Conservation (phyloP, 2,888 invertebrate species). For the Meteorus cinctellus region DNA sequence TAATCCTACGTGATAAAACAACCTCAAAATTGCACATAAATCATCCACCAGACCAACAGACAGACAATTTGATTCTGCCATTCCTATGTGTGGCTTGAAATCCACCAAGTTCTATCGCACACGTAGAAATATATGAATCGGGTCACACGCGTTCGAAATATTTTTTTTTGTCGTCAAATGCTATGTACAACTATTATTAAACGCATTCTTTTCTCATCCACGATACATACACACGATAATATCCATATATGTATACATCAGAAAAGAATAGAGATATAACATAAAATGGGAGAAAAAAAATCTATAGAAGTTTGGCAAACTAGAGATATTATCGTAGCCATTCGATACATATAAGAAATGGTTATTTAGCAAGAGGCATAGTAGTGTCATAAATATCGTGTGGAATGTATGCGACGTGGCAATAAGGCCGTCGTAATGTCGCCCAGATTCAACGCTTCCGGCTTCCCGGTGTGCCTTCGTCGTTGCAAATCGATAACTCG, state of each 20-base stretch:
- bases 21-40: too few relatives aligned
- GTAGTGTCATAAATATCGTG: conserved; percentile 43
- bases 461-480: conserved; percentile 47
- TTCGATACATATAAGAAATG: neutral
- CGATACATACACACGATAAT: neutral
- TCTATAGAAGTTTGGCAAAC: conserved; percentile 16
- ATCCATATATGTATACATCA: neutral
- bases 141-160: conserved; percentile 31
- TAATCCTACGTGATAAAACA: too few relatives aligned
- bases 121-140: conserved; percentile 29
- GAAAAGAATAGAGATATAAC: neutral
- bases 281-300: neutral
- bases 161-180: conserved; percentile 11
- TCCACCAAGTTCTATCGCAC: conserved; percentile 30
- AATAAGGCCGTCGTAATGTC: conserved; percentile 47
- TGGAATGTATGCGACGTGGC: conserved; percentile 46
- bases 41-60: neutral
- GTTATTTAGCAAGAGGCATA: conserved; percentile 15
- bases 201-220: neutral
- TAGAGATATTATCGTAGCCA: neutral
- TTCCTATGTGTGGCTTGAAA: conserved; percentile 11
- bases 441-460: conserved; percentile 48
- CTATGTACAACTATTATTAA: neutral
- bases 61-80: conserved; percentile 16
- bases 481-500: conserved; percentile 48